Conservation (phyloP, 2,888 invertebrate species). For the Diaprepes abbreviatus region DNA sequence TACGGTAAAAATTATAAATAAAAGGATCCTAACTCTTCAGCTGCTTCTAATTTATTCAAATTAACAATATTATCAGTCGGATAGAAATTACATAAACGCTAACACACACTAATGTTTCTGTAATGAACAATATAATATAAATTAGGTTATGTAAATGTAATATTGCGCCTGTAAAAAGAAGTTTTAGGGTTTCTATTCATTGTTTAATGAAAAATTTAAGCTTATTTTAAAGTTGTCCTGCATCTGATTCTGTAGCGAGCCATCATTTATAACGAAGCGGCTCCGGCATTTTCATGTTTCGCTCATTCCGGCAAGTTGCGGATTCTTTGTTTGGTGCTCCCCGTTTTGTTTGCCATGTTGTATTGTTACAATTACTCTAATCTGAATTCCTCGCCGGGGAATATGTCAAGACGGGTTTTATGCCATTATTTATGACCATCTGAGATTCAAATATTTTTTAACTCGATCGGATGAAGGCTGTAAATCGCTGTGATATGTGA, state of each 20-base stretch:
- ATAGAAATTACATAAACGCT: too few species aligned
- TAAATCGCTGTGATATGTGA: conserved; percentile 57
- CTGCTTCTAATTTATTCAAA: too few species aligned
- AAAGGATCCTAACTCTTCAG: too few species aligned
- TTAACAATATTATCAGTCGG: too few species aligned
- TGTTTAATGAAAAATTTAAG: conserved; percentile 13
- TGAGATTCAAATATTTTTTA: conserved; percentile 56
- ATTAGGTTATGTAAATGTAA: too few species aligned
- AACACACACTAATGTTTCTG: too few species aligned
- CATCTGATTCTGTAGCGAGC: conserved; percentile 38
- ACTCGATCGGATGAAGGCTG: conserved; percentile 53
- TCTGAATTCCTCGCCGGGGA: conserved; percentile 21
- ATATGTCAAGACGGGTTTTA: conserved; percentile 54
- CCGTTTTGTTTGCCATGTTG: conserved; percentile 51
- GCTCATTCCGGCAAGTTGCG: conserved; percentile 49
- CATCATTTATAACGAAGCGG: conserved; percentile 53
- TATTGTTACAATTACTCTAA: conserved; percentile 53
- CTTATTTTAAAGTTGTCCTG: conserved; percentile 21
- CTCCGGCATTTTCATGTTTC: conserved; percentile 56
- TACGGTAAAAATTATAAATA: too few species aligned
- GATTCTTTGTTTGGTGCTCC: conserved; percentile 40
- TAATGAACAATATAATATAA: too few species aligned
- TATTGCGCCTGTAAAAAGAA: neutral
- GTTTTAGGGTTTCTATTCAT: neutral
- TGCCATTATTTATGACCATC: conserved; percentile 59